Base-by-base conservation (phyloP, 2,888 invertebrate species). In the Agrotis clavis region DNA sequence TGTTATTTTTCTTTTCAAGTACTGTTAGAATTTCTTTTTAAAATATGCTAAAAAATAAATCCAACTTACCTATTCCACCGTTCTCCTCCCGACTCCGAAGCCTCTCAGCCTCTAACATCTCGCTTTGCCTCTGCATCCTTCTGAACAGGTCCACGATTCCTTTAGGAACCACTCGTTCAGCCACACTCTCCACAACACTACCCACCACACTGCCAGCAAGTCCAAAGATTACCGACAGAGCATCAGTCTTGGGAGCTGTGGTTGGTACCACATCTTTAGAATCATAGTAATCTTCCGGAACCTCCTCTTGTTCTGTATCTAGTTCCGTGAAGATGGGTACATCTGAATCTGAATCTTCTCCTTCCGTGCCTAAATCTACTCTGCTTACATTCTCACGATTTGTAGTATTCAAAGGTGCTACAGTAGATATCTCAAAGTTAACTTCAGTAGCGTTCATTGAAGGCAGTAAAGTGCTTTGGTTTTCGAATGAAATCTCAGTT, bases 11-110 rank as follows among this genome's bases (percentile, higher is more conserved):
- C 6, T 35, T 35, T 6, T 35, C 6, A 41, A 41, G 9, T 41
- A 41, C 7, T 35, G 7, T 7, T 35, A 41, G 41, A 11, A 41
- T 41, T 41, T 9, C 41, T 41, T 1, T 41, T 9, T 41, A 41
- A 41, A 41, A 41, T 11, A 41, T 41, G 41, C 41, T 41, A 35
- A 19, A 19, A 19, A 19, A 16, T 11, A 18, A 19, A 18, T 16
- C 11, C 11, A 70, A 48, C 91, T 84, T 86, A 96, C 96, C 96
- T 53, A 96, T 83, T 16, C 96, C 96, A 0, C 96, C 96, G 86
- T 96, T 96, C 78, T 96, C 96, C 81, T 96, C 96, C 25, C 94
- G 90, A 81, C 96, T 96, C 74, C 96, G 91, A 56, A 96, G 83
- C 50, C 92, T 92, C 80, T 96, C 95, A 0, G 94, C 94, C 86